Evolutionary conservation across 1,140 invertebrate species (phyloP), one percentile per base, ranked within the genome.

Genomic region (Cyclargus thomasi): DNA sequence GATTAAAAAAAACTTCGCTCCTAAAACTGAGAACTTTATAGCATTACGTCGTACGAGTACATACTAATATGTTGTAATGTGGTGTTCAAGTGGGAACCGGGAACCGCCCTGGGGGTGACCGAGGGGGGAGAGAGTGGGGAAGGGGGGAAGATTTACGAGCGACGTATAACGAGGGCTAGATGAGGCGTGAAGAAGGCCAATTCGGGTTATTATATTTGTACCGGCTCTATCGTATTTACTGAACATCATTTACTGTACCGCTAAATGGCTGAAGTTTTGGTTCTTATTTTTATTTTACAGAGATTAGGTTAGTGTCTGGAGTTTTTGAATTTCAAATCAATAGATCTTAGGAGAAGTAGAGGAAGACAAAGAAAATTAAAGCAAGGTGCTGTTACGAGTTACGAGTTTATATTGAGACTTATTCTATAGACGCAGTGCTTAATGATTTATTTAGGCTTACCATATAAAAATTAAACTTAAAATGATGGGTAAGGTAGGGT

Each of bases 181-280:
- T 90, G 87, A 90, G 87, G 87, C 87, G 85, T 86, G 83, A 88
- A 86, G 83, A 81, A 86, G 80, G 83, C 81, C 86, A 87, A 86
- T 88, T 84, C 85, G 67, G 74, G 77, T 85, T 87, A 88, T 86
- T 83, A 86, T 85, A 86, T 79, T 72, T 81, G 78, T 71, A 80
- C 69, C 64, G 29, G 55, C 20, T 59, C 17, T 59, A 59, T 59
- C 18, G 55, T 20, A 59, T 18, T 65, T 57, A 35, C 53, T 64
- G 39, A 64, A 47, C 18, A 64, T 47, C 18, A 64, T 47, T 21
- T 36, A 36, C 35, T 64, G 39, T 18, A 64, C 18, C 29, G 17
- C 63, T 11, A 64, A 62, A 22, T 22, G 21, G 21, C 17, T 62
- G 59, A 23, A 23, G 21, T 22, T 16, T 23, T 62, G 29, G 5